Evolutionary conservation across 2,888 invertebrate species (phyloP).

Genomic region (Xanthorhoe spadicearia): DNA sequence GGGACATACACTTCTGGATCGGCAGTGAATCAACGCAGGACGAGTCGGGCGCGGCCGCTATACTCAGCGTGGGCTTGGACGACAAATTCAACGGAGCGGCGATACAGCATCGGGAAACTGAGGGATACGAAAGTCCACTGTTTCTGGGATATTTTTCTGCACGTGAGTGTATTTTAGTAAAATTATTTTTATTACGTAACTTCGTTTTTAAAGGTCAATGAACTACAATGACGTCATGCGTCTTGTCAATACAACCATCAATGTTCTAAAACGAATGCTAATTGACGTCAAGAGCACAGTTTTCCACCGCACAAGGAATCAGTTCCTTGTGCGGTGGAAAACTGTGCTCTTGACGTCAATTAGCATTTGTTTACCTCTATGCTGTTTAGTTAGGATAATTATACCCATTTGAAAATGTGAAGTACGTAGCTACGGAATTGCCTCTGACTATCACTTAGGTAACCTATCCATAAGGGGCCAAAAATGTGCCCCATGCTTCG

Average conservation of each 20-base stretch:
- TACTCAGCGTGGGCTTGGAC: slow-evolving; percentile 92
- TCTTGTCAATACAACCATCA: too few relatives aligned
- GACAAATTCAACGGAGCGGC: slow-evolving; percentile 93
- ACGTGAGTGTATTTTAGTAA: slow-evolving; percentile 65
- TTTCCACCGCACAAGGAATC: too few relatives aligned
- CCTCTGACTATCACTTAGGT: too few relatives aligned
- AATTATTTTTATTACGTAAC: too few relatives aligned
- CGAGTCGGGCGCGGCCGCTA: slow-evolving; percentile 91
- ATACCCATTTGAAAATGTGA: too few relatives aligned
- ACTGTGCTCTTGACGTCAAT: slow-evolving; percentile 11
- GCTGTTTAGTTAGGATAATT: background rate
- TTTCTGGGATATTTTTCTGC: slow-evolving; percentile 91
- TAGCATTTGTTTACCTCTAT: slow-evolving; percentile 25
- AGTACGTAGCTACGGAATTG: too few relatives aligned
- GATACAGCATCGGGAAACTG: slow-evolving; percentile 93
- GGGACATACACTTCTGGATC: slow-evolving; percentile 96
- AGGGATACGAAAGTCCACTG: slow-evolving; percentile 92
- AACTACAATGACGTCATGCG: too few relatives aligned
- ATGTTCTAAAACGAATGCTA: too few relatives aligned
- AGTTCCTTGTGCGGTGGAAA: too few relatives aligned
- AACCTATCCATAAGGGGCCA: too few relatives aligned
- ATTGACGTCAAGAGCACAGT: slow-evolving; percentile 3
- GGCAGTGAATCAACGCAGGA: slow-evolving; percentile 91
- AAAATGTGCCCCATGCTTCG: too few relatives aligned
- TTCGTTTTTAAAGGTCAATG: too few relatives aligned